These are phyloP conservation scores for Drosophila meridionalis DNA, from an alignment of 2,888 invertebrate genomes.

Conservation along the genomic window DNA sequence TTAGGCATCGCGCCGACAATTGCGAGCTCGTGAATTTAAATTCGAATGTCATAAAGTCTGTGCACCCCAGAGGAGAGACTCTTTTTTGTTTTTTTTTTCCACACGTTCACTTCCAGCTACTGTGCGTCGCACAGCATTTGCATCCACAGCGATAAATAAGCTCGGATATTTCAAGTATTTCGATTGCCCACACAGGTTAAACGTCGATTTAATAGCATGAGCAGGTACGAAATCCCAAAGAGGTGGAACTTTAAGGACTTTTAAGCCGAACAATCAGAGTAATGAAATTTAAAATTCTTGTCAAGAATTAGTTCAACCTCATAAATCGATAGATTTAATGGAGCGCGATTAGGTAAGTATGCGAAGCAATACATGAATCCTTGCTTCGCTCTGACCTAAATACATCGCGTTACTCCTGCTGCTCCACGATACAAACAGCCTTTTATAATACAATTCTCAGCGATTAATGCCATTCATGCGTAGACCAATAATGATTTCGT, in stretches of 20 bases:
- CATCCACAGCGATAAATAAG: neutral
- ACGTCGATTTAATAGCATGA: constrained; percentile 43
- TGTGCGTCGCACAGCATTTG: neutral
- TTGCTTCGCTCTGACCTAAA: constrained; percentile 46
- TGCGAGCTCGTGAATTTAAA: constrained; percentile 53
- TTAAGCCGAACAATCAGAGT: neutral
- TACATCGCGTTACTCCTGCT: constrained; percentile 12
- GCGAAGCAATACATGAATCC: neutral
- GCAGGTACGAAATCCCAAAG: neutral
- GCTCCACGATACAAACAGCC: neutral
- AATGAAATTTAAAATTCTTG: neutral
- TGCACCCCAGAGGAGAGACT: constrained; percentile 22
- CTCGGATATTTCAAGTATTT: constrained; percentile 58
- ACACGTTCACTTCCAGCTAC: constrained; percentile 16
- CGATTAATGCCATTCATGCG: constrained; percentile 58
- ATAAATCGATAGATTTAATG: constrained; percentile 1
- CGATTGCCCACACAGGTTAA: constrained; percentile 54
- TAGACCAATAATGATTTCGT: constrained; percentile 57
- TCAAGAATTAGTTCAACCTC: neutral
- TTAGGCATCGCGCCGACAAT: constrained; percentile 36
- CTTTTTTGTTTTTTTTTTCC: constrained; percentile 41
- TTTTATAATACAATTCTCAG: constrained; percentile 38
- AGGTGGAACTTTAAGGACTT: neutral
- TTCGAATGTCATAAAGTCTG: constrained; percentile 56
- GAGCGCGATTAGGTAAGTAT: neutral